Evolutionary conservation across 2,113 vertebrate genomes (phyloP).

Genomic region (Myxocyprinus asiaticus): DNA sequence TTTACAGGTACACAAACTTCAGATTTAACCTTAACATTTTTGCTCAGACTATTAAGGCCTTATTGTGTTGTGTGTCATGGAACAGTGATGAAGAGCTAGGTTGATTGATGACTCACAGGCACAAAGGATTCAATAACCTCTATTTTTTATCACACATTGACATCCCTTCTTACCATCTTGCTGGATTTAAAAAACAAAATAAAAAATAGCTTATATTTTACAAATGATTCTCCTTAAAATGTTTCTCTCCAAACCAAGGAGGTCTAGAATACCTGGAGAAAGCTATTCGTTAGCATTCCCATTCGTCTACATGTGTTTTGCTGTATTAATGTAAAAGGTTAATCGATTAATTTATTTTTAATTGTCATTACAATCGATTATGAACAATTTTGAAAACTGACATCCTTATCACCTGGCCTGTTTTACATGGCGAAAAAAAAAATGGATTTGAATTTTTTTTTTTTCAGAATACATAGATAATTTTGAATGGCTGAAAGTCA

Average conservation of each 20-base stretch:
- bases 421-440: too few relatives aligned
- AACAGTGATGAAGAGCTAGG: slow-evolving; percentile 5
- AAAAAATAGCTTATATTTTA: background rate
- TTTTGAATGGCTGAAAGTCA: too few relatives aligned
- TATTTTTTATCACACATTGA: slow-evolving; percentile 12
- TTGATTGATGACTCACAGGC: slow-evolving; percentile 20
- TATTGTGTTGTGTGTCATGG: slow-evolving; percentile 2
- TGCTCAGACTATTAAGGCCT: slow-evolving; percentile 15
- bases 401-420: too few relatives aligned
- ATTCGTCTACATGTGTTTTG: too few relatives aligned
- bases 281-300: too few relatives aligned
- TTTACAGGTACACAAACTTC: background rate
- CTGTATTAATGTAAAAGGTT: too few relatives aligned
- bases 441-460: too few relatives aligned
- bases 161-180: slow-evolving; percentile 1
- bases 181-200: slow-evolving; percentile 6
- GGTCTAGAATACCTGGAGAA: too few relatives aligned
- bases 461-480: too few relatives aligned
- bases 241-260: background rate
- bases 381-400: too few relatives aligned
- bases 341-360: too few relatives aligned
- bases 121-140: slow-evolving; percentile 34
- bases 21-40: slow-evolving; percentile 5
- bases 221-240: background rate
- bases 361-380: too few relatives aligned